Percentiles rank a stretch among this genome's conserved stretches.
These are phyloP conservation scores for Catharus minimus DNA, from an alignment of 2,113 vertebrate genomes.

Conservation along the genomic window DNA sequence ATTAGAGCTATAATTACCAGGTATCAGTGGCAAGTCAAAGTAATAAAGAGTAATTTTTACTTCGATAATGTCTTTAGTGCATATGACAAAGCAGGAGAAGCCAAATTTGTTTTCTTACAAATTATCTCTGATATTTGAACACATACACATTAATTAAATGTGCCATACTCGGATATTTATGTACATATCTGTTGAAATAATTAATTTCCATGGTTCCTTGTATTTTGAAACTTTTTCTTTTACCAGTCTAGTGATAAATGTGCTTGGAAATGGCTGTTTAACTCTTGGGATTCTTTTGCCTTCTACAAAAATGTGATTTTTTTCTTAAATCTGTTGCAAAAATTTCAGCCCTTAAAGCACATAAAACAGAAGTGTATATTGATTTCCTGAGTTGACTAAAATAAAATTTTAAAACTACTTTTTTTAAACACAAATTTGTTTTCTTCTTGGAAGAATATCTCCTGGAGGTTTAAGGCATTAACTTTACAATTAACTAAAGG, in stretches of 20 bases:
- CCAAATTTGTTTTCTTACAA: constrained; percentile 21
- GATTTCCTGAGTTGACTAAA: constrained; percentile 17
- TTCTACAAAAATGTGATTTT: not conserved
- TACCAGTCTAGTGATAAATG: not conserved
- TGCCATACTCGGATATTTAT: not conserved
- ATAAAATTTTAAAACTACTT: constrained; percentile 15
- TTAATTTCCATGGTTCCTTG: not conserved
- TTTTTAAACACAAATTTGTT: not conserved
- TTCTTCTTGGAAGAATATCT: constrained; percentile 21
- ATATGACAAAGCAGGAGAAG: not conserved
- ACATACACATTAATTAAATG: constrained; percentile 24
- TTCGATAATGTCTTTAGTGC: not conserved
- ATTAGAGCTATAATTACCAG: constrained; percentile 23
- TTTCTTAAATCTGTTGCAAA: constrained; percentile 6
- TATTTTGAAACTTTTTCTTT: not conserved
- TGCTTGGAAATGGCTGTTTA: not conserved
- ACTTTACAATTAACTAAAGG: not conserved
- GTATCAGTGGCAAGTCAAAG: not conserved
- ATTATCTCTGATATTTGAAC: constrained; percentile 26
- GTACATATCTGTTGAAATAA: not conserved
- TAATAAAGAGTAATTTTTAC: constrained; percentile 19
- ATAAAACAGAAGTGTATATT: constrained; percentile 25
- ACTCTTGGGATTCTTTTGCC: accelerated
- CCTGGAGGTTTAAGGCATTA: constrained; percentile 16
- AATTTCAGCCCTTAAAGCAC: not conserved